Conservation (phyloP, 2,888 invertebrate genomes). For the Rhopalosiphum nymphaeae region DNA sequence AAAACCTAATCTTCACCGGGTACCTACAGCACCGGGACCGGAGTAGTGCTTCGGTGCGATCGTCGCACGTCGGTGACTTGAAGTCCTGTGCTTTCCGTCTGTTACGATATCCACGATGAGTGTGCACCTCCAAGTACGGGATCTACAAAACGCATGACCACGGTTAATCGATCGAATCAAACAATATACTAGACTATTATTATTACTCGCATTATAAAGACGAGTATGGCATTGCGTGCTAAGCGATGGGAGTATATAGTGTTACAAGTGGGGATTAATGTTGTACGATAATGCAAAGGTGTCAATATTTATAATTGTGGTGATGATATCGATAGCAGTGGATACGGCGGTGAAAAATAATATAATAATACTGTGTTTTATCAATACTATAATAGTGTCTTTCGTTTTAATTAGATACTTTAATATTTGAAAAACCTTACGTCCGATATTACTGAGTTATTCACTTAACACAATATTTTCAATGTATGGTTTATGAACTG, state of each 20-base stretch:
- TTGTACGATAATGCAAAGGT: neutral
- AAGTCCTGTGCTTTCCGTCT: slow-evolving; percentile 77
- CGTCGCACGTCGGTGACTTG: slow-evolving; percentile 84
- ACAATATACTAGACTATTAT: slow-evolving; percentile 62
- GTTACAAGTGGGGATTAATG: neutral
- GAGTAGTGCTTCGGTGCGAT: slow-evolving; percentile 78
- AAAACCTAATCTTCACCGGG: slow-evolving; percentile 94
- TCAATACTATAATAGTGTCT: neutral
- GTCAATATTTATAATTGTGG: neutral
- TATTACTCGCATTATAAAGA: neutral
- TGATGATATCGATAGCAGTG: neutral
- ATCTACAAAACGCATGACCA: slow-evolving; percentile 70
- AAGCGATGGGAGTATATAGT: neutral
- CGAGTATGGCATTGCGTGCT: neutral
- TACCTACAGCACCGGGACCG: slow-evolving; percentile 89
- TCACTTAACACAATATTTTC: neutral
- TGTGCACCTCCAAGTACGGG: slow-evolving; percentile 76
- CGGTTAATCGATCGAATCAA: slow-evolving; percentile 66
- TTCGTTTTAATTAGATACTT: neutral
- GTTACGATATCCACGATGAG: slow-evolving; percentile 75
- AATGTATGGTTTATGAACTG: neutral
- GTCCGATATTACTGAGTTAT: neutral
- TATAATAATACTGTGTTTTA: neutral
- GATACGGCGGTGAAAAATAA: neutral
- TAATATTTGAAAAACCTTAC: neutral